Percentiles rank a stretch among this genome's conserved stretches.
phyloP scores from a whole-genome alignment of 2,888 invertebrate species.

The Mylabris sibirica region DNA sequence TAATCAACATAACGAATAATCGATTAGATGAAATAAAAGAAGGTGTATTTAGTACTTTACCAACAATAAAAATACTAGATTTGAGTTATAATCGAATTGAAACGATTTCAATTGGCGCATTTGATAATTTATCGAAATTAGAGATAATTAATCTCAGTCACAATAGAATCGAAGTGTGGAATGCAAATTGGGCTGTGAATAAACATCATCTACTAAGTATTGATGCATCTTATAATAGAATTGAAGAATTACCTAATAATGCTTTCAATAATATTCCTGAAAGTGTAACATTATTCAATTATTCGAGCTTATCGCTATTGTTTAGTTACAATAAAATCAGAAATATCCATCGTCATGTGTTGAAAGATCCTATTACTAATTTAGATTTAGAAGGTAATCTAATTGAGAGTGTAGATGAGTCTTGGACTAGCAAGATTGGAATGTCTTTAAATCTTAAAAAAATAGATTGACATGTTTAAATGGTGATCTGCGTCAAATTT shows the following conservation, averaged over 20 bases:
- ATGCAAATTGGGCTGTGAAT: conserved; percentile 48
- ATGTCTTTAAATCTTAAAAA: conserved; percentile 49
- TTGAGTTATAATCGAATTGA: conserved; percentile 42
- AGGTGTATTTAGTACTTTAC: conserved; percentile 45
- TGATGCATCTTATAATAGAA: conserved; percentile 46
- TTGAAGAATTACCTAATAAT: conserved; percentile 43
- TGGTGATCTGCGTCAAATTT: conserved; percentile 40
- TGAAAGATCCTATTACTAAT: conserved; percentile 43
- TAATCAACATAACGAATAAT: conserved; percentile 37
- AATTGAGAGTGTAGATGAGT: too few species aligned
- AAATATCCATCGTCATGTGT: too few species aligned
- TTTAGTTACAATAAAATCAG: conserved; percentile 50
- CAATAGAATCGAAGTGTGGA: conserved; percentile 43
- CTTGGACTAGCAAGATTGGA: too few species aligned
- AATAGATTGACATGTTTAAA: conserved; percentile 43
- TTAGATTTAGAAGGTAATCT: too few species aligned
- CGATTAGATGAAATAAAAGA: conserved; percentile 39
- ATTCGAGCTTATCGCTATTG: too few species aligned
- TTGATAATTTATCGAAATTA: conserved; percentile 41
- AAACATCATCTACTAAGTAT: conserved; percentile 42
- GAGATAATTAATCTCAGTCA: conserved; percentile 45
- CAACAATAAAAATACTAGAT: conserved; percentile 40
- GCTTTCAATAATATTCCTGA: too few species aligned
- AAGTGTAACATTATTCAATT: too few species aligned
- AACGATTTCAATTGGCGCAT: conserved; percentile 38